A percentile compares a stretch with the other conserved stretches of the same genome.
Evolutionary conservation across 2,888 invertebrate genomes (phyloP).

Genomic region (Catotricha subobsoleta): DNA sequence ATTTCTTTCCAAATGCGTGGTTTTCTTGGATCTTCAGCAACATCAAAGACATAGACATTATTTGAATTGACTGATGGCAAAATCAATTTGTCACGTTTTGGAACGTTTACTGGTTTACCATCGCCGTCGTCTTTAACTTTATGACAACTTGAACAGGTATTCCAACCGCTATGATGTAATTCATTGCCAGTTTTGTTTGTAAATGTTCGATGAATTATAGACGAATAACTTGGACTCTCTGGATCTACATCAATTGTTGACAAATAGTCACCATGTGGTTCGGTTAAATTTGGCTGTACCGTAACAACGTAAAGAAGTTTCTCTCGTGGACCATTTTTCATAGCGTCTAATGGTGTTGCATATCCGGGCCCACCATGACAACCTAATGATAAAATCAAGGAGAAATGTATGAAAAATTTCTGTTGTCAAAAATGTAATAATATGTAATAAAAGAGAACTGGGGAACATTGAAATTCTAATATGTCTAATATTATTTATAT

Average conservation of each 20-base stretch:
- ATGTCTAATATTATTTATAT: too few relatives aligned
- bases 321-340: conserved; percentile 65
- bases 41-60: conserved; percentile 70
- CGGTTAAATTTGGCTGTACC: conserved; percentile 48
- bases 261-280: conserved; percentile 65
- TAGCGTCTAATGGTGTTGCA: conserved; percentile 62
- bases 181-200: conserved; percentile 69
- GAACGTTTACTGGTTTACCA: conserved; percentile 26
- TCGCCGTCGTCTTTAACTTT: conserved; percentile 15
- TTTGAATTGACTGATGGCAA: conserved; percentile 66
- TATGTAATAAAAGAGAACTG: too few relatives aligned
- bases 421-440: too few relatives aligned
- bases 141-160: conserved; percentile 87
- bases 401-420: too few relatives aligned
- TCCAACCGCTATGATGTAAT: conserved; percentile 93
- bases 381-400: too few relatives aligned
- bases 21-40: conserved; percentile 47
- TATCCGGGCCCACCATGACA: conserved; percentile 50
- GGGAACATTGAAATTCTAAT: too few relatives aligned
- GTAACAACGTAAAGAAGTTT: conserved; percentile 79
- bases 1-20: conserved; percentile 40
- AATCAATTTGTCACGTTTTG: conserved; percentile 59
- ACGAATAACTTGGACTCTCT: conserved; percentile 35
- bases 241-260: conserved; percentile 88
- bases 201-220: conserved; percentile 58